Conservation (phyloP, 2,113 vertebrate genomes). For the Myiozetetes cayanensis region DNA sequence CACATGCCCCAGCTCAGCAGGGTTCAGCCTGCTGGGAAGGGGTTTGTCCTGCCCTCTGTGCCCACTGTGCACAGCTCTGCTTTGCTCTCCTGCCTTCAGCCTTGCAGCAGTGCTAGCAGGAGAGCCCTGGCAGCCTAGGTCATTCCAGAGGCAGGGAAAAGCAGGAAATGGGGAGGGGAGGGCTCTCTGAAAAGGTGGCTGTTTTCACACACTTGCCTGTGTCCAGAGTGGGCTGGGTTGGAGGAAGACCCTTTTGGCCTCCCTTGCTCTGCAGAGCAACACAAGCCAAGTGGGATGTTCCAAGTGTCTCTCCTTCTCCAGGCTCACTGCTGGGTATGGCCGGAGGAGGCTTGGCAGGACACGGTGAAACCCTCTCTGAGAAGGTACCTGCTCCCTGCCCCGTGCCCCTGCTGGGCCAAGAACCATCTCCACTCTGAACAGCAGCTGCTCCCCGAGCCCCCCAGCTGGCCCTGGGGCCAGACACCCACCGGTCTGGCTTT, state of each 20-base stretch:
- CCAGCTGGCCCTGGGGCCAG: too few relatives aligned
- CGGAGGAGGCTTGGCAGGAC: too few relatives aligned
- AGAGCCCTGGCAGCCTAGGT: background rate
- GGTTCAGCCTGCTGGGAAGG: background rate
- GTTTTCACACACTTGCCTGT: background rate
- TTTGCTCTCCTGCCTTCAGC: background rate
- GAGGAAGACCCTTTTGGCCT: background rate
- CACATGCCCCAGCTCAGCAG: background rate
- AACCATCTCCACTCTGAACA: too few relatives aligned
- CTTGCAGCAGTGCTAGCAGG: too few relatives aligned
- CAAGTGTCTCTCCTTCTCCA: background rate
- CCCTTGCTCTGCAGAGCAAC: background rate
- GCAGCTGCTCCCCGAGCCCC: too few relatives aligned
- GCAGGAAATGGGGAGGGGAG: background rate
- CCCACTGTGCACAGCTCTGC: background rate
- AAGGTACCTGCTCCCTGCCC: too few relatives aligned
- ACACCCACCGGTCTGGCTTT: too few relatives aligned
- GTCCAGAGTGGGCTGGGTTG: background rate
- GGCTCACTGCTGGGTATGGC: too few relatives aligned
- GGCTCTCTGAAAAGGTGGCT: background rate
- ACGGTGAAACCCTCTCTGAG: background rate
- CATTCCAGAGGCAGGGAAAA: background rate
- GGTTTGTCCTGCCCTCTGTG: background rate
- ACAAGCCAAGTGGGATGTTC: background rate
- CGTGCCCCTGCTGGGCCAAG: too few relatives aligned